These are phyloP conservation scores for Acromyrmex charruanus DNA, from an alignment of 1,140 invertebrate species.

Conservation along the genomic window DNA sequence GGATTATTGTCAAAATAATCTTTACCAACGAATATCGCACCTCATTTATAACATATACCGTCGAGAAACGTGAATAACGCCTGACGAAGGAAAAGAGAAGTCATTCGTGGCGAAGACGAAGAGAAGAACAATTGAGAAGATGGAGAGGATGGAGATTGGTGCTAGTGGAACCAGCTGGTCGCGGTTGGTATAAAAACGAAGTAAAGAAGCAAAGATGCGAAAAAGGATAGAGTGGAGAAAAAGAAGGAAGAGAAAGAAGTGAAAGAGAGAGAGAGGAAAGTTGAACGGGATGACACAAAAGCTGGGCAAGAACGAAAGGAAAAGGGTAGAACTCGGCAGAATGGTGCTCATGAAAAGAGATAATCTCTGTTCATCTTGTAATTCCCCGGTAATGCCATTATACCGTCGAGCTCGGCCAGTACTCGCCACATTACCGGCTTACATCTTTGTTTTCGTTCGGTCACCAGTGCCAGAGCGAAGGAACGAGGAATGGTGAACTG, in stretches of 20 bases:
- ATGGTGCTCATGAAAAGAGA: slow-evolving; percentile 69
- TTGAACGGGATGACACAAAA: slow-evolving; percentile 43
- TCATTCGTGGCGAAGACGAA: not conserved
- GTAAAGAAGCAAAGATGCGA: slow-evolving; percentile 47
- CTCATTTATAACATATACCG: slow-evolving; percentile 65
- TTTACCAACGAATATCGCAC: slow-evolving; percentile 76
- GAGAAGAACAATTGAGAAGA: not conserved
- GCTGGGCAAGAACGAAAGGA: slow-evolving; percentile 52
- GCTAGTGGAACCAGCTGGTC: not conserved
- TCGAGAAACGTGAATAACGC: slow-evolving; percentile 20
- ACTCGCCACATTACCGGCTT: slow-evolving; percentile 74
- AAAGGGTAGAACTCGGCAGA: slow-evolving; percentile 49
- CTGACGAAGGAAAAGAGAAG: not conserved
- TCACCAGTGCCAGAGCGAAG: slow-evolving; percentile 34
- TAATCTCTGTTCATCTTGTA: slow-evolving; percentile 81
- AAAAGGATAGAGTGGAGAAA: not conserved
- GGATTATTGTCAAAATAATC: slow-evolving; percentile 78
- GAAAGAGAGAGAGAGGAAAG: not conserved
- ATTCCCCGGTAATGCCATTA: slow-evolving; percentile 78
- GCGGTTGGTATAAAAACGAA: slow-evolving; percentile 30
- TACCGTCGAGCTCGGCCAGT: slow-evolving; percentile 60
- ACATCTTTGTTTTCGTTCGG: slow-evolving; percentile 77
- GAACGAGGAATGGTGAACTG: slow-evolving; percentile 20
- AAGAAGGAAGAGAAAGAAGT: not conserved
- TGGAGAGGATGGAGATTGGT: slow-evolving; percentile 32